Conservation (phyloP, 2,888 invertebrate genomes). For the Cabera pusaria region DNA sequence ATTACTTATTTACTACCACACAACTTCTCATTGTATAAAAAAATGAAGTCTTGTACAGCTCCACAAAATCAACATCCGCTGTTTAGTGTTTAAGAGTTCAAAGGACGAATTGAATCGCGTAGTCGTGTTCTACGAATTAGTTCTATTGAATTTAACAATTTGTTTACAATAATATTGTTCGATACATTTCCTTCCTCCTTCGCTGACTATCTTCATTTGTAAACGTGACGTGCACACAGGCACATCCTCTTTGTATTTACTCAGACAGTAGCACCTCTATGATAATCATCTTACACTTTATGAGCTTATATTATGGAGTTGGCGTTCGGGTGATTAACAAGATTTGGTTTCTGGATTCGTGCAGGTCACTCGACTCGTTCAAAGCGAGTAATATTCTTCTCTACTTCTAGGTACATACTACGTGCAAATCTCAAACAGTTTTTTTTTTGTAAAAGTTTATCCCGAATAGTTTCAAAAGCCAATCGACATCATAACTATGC, state of each 20-base stretch:
- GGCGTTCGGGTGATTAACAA: no score
- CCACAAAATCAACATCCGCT: conserved; percentile 18
- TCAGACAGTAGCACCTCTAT: conserved; percentile 16
- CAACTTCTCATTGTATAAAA: conserved; percentile 1
- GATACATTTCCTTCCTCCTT: conserved; percentile 26
- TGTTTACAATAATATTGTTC: conserved; percentile 16
- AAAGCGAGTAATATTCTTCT: no score
- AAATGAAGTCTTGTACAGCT: conserved; percentile 3
- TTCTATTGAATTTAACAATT: conserved; percentile 28
- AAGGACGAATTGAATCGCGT: conserved; percentile 39
- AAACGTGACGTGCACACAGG: conserved; percentile 20
- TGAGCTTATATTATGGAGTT: no score
- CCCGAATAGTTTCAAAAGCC: no score
- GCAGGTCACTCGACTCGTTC: no score
- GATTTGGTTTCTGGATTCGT: no score
- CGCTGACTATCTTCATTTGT: conserved; percentile 26
- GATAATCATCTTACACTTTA: conserved; percentile 19
- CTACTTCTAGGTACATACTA: no score
- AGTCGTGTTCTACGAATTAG: conserved; percentile 37
- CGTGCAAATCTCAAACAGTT: no score
- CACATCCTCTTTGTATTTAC: conserved; percentile 31
- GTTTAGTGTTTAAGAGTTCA: conserved; percentile 18
- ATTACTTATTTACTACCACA: conserved; percentile 13
- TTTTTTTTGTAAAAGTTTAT: no score
- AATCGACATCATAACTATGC: no score